Evolutionary conservation across 2,797 vertebrate genomes (phyloP).

Genomic region (Cichlasoma orientale): DNA sequence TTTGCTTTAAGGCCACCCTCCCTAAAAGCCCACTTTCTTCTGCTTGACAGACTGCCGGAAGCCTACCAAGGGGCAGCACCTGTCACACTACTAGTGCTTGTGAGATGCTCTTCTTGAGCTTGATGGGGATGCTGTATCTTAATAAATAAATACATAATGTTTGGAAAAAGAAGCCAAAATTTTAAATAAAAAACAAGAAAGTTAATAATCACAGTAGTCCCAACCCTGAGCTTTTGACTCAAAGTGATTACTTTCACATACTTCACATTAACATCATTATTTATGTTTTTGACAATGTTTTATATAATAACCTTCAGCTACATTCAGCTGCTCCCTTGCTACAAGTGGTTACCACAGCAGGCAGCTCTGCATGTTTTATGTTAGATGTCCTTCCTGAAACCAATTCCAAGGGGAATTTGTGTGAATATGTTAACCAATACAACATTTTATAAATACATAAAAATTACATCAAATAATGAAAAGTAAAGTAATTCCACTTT

Average conservation of each 20-base stretch:
- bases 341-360: no score
- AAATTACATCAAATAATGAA: background rate
- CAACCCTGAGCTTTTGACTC: background rate
- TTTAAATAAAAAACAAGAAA: background rate
- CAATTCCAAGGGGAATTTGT: no score
- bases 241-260: no score
- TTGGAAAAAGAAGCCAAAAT: background rate
- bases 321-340: no score
- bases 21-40: background rate
- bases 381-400: no score
- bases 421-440: no score
- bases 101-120: background rate
- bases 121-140: background rate
- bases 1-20: background rate
- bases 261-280: no score
- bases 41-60: background rate
- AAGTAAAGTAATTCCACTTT: background rate
- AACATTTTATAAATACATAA: no score
- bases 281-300: background rate
- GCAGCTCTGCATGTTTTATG: no score
- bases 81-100: background rate
- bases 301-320: background rate
- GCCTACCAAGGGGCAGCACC: background rate
- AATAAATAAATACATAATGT: background rate
- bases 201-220: background rate